Base-by-base conservation (phyloP, 1,140 invertebrate species). In the Drosophila parvula region DNA sequence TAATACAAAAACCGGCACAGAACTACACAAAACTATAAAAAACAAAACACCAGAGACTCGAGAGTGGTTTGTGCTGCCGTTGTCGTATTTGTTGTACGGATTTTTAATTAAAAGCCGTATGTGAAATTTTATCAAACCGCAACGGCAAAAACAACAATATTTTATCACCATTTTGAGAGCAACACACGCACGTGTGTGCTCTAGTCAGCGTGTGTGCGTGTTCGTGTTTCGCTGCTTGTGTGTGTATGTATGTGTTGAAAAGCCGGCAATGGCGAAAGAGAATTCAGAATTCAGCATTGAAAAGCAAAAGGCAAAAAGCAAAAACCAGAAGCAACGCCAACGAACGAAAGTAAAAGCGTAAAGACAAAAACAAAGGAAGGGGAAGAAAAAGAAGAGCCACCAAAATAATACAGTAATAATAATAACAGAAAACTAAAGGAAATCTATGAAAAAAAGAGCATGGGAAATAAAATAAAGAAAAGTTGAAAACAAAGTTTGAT, bases 331-430 rank as follows among this genome's bases (percentile, higher is more conserved):
- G 51, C 59, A 62, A 78, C 40, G 43, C 64, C 63, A 69, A 44
- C 63, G 36, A 89, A 89, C 62, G 83, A 89, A 89, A 88, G 84
- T 89, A 89, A 88, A 89, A 89, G 84, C 82, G 67, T 36, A 73
- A 74, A 74, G 38, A 30, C 43, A 53, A 64, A 78, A 78, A 62
- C 48, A 56, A 69, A 58, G 34, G 36, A 58, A 67, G 67, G 28
- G 36, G 18, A 48, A 53, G 47, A 34, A 30, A 62, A 67, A 44
- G 43, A 63, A 45, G 38, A 62, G 48, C 30, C 56, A 40, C 34
- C 50, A 68, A 56, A 58, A 40, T n/a, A 38, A 57, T 18, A 18
- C 36, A 68, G 53, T 40, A 59, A 74, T 38, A 57, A 36, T 28
- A 65, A 75, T 22, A 28, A 38, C 32, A 47, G 14, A 43, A 30